These are phyloP conservation scores for Cladorhizidae sp. DNA, from an alignment of 37 sponge, comb jelly and placozoan species.

Conservation along the genomic window DNA sequence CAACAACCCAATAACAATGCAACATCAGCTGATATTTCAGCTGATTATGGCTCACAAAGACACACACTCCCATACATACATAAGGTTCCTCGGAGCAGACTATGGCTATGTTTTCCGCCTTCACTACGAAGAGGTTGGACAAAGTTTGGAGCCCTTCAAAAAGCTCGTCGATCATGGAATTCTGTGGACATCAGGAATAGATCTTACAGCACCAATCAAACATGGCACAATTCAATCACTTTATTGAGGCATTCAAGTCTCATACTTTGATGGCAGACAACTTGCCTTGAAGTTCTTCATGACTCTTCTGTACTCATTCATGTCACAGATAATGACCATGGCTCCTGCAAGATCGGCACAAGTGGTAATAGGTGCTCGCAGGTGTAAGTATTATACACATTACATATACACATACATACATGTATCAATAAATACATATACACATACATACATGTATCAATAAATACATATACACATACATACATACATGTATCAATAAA, in stretches of 20 bases:
- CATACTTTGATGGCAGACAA: background rate
- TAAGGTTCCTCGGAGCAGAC: slow-evolving; percentile 79
- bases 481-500: too few relatives aligned
- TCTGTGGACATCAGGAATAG: slow-evolving; percentile 23
- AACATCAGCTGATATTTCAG: background rate
- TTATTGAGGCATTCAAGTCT: background rate
- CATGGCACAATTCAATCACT: background rate
- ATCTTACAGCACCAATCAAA: background rate
- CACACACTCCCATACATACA: slow-evolving; percentile 26
- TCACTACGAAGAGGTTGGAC: slow-evolving; percentile 76
- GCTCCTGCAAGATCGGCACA: slow-evolving; percentile 64
- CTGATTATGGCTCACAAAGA: background rate
- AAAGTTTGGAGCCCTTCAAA: slow-evolving; percentile 73
- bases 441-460: too few relatives aligned
- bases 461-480: too few relatives aligned
- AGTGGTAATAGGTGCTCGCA: too few relatives aligned
- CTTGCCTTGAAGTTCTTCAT: slow-evolving; percentile 77
- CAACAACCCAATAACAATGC: background rate
- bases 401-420: too few relatives aligned
- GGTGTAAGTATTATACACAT: too few relatives aligned
- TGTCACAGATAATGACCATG: slow-evolving; percentile 83
- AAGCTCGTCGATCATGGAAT: slow-evolving; percentile 63
- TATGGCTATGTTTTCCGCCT: slow-evolving; percentile 63
- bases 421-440: too few relatives aligned
- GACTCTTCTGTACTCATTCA: slow-evolving; percentile 78